Evolutionary conservation across 2,888 invertebrate species (phyloP), one percentile per base, ranked within the genome.

Genomic region (Megaustenia siamemsis): DNA sequence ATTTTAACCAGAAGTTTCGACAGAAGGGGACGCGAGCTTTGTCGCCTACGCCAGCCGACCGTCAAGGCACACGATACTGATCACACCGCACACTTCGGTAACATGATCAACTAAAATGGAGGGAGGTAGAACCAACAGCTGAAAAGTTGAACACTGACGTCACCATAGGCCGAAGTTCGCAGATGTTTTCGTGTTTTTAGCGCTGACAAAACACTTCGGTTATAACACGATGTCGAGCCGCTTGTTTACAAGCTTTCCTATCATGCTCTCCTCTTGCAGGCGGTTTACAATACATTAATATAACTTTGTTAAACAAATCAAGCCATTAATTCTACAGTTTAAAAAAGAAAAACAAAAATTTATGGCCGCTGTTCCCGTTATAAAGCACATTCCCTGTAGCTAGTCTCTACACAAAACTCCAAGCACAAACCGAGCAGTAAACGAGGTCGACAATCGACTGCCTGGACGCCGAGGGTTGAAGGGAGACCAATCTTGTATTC

Each of bases 291-390:
- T 49, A 60, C 60, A 60, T 2, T 28, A 60, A n/a, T 4, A 60
- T 60, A 10, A 60, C 24, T n/a, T 60, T n/a, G n/a, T 60, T 60
- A 60, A 60, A 21, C 28, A 60, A 60, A 21, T 56, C 6, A 60
- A 60, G 28, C 28, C 6, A 21, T n/a, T 60, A 60, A 1, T 10
- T 49, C 15, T 60, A 21, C 28, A 60, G 60, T 12, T 12, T 4
- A 21, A 60, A 1, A 40, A 69, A 35, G 32, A 32, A 56, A 21
- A 38, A 35, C 49, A 56, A 69, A 71, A 81, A 71, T 71, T 45
- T 63, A 24, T 86, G 82, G 43, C 77, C 89, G 93, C 93, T 92
- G 90, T 93, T 93, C 92, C 92, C 91, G 92, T 92, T 92, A 92
- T 92, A 92, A 92, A 91, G 89, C 92, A 84, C 90, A 82, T 87